A percentile compares a stretch with the other conserved stretches of the same genome.
Conservation (phyloP, 2,113 vertebrate genomes). For the Onychostoma macrolepis region DNA sequence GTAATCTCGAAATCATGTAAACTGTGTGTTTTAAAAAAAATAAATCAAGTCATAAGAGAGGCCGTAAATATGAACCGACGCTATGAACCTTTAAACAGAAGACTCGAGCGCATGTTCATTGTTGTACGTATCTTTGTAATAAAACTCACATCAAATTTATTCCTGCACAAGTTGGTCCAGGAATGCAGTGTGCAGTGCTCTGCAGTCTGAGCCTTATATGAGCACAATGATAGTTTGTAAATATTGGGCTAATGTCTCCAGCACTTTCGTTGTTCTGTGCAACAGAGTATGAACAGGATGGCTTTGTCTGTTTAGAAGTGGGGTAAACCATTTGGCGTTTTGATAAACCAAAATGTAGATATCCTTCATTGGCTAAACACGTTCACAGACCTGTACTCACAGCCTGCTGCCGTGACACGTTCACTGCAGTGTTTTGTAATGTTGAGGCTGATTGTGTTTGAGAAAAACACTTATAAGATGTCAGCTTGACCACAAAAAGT, state of each 20-base stretch:
- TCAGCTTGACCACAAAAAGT: not conserved
- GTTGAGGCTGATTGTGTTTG: not conserved
- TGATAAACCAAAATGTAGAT: conserved; percentile 61
- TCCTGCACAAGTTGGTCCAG: conserved; percentile 34
- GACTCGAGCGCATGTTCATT: not conserved
- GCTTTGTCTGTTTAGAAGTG: conserved; percentile 63
- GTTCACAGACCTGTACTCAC: not conserved
- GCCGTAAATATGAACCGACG: not conserved
- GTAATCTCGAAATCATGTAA: conserved; percentile 47
- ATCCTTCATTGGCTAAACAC: not conserved
- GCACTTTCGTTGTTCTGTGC: conserved; percentile 45
- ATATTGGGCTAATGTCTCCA: conserved; percentile 23
- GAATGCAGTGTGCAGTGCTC: conserved; percentile 19
- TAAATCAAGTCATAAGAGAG: conserved; percentile 27
- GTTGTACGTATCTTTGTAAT: not conserved
- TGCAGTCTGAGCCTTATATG: conserved; percentile 57
- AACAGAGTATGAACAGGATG: conserved; percentile 52
- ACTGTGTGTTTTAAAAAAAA: conserved; percentile 30
- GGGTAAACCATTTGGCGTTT: conserved; percentile 65
- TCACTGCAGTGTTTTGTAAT: not conserved
- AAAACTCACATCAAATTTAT: not conserved
- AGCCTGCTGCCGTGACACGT: not conserved
- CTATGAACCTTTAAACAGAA: not conserved
- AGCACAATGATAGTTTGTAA: conserved; percentile 45
- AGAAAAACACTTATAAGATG: not conserved